Conservation (phyloP, 2,888 invertebrate genomes). For the Mechanitis mazaeus region DNA sequence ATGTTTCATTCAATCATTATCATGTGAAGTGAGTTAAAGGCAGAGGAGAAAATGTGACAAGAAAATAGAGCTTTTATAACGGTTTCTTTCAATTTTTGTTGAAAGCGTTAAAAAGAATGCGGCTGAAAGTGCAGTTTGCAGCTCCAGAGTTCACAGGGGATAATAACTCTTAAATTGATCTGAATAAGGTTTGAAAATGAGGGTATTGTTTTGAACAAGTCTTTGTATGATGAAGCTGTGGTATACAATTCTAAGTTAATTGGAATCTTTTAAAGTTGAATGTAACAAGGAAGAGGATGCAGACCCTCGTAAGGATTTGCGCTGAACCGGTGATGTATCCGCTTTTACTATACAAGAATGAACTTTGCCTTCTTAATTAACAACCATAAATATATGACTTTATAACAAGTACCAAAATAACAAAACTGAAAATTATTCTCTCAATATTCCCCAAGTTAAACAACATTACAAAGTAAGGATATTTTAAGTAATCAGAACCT, state of each 20-base stretch:
- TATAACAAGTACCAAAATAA: not conserved
- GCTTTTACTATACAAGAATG: slow-evolving; percentile 16
- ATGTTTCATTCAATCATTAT: not conserved
- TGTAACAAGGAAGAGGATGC: slow-evolving; percentile 54
- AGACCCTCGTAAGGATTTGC: slow-evolving; percentile 17
- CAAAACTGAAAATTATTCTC: not conserved
- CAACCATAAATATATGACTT: slow-evolving; percentile 15
- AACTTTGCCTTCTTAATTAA: slow-evolving; percentile 23
- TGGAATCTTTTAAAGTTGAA: slow-evolving; percentile 75
- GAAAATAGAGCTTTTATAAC: slow-evolving; percentile 9
- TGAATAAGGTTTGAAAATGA: slow-evolving; percentile 1
- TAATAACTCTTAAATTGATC: slow-evolving; percentile 3
- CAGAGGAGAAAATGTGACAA: not conserved
- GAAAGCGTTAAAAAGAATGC: slow-evolving; percentile 21
- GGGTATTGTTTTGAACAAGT: slow-evolving; percentile 9
- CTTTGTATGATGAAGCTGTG: slow-evolving; percentile 17
- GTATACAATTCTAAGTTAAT: slow-evolving; percentile 47
- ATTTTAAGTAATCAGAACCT: not conserved
- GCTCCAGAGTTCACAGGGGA: not conserved
- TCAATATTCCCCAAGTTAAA: no score
- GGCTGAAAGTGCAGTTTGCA: slow-evolving; percentile 17
- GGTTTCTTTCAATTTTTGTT: slow-evolving; percentile 20
- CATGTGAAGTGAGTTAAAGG: not conserved
- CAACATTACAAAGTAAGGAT: not conserved
- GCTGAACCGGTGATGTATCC: slow-evolving; percentile 20